A percentile compares a stretch with the other conserved stretches of the same genome.
phyloP scores from a whole-genome alignment of 2,888 invertebrate species.

The Gymnocheta viridis region DNA sequence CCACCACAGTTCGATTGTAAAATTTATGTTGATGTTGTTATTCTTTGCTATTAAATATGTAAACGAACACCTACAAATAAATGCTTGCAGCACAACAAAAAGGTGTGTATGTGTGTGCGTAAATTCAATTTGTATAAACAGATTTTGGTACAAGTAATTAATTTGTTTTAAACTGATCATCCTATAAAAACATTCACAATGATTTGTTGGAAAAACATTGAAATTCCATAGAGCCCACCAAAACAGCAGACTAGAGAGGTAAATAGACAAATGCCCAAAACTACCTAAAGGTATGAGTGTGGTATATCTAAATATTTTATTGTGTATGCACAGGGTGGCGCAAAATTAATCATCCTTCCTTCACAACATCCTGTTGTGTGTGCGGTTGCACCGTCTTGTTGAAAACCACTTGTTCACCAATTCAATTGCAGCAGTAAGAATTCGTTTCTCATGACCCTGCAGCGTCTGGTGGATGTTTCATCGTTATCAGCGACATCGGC shows the following conservation, averaged over 20 bases:
- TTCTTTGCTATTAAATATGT: slow-evolving; percentile 18
- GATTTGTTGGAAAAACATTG: slow-evolving; percentile 56
- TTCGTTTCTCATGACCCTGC: no score
- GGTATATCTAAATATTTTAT: neutral
- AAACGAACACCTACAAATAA: slow-evolving; percentile 14
- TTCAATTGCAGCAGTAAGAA: no score
- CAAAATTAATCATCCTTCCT: no score
- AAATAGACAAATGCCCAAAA: neutral
- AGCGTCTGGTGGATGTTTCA: no score
- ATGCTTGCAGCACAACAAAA: neutral
- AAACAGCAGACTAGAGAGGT: slow-evolving; percentile 6
- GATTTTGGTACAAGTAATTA: slow-evolving; percentile 57
- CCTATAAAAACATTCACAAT: slow-evolving; percentile 51
- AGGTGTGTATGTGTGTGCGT: slow-evolving; percentile 3
- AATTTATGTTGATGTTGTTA: slow-evolving; percentile 29
- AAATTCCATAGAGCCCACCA: slow-evolving; percentile 2
- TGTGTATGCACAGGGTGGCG: neutral
- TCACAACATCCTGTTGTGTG: no score
- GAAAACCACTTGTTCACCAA: no score
- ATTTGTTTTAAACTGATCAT: slow-evolving; percentile 45
- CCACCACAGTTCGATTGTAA: slow-evolving; percentile 54
- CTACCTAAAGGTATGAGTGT: neutral
- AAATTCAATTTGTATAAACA: slow-evolving; percentile 55
- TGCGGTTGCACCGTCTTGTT: no score
- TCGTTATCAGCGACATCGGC: no score